Evolutionary conservation across 2,797 vertebrate species (phyloP).

Genomic region (Mionectes olivaceus): DNA sequence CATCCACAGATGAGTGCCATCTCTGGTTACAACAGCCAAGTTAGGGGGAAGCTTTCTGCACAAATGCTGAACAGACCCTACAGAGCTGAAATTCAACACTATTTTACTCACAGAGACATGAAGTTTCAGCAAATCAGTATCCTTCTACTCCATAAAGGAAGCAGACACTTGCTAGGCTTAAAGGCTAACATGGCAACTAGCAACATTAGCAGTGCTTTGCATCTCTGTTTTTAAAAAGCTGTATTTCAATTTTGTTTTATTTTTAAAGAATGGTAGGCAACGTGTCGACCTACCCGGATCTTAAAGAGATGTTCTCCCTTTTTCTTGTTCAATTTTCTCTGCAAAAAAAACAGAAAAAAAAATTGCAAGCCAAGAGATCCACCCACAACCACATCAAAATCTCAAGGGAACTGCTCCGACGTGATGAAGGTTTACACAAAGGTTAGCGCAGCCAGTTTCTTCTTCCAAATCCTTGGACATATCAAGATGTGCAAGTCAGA

Average conservation of each 20-base stretch:
- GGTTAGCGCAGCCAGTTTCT: background rate
- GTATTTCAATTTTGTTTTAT: slow-evolving; percentile 3
- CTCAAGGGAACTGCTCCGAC: background rate
- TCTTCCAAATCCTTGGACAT: background rate
- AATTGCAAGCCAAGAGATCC: slow-evolving; percentile 48
- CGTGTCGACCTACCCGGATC: slow-evolving; percentile 53
- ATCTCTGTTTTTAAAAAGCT: slow-evolving; percentile 7
- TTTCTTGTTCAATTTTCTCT: slow-evolving; percentile 67
- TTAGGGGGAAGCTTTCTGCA: background rate
- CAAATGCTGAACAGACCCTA: background rate
- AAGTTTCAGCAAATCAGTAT: background rate
- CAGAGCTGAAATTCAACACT: background rate
- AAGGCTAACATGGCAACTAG: background rate
- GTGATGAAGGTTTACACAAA: background rate
- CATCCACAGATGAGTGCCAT: background rate
- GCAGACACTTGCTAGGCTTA: background rate
- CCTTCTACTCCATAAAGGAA: background rate
- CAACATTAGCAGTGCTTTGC: background rate
- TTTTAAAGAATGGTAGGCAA: slow-evolving; percentile 41
- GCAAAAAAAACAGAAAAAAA: slow-evolving; percentile 60
- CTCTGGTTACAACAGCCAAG: background rate
- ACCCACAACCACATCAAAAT: slow-evolving; percentile 46
- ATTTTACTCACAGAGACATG: background rate
- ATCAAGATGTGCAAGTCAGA: background rate
- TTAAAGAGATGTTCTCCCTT: slow-evolving; percentile 66